phyloP scores from a whole-genome alignment of 2,113 vertebrate genomes.

The Bombycilla garrulus region DNA sequence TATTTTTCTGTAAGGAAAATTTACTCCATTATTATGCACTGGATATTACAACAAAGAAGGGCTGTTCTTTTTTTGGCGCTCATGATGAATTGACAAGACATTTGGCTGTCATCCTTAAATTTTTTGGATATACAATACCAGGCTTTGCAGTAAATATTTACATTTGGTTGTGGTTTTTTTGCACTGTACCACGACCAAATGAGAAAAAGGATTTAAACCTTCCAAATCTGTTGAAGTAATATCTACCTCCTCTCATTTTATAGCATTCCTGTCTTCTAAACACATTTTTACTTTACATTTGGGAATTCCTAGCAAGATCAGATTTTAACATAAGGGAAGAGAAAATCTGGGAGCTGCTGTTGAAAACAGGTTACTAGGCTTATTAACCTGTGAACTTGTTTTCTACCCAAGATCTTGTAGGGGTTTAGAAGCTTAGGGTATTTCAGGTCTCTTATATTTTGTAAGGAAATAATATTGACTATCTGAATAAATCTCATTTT shows the following conservation, averaged over 20 bases:
- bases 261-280: background rate
- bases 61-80: background rate
- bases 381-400: background rate
- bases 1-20: background rate
- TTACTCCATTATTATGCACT: background rate
- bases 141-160: conserved; percentile 21
- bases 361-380: background rate
- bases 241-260: background rate
- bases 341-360: background rate
- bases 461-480: background rate
- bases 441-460: background rate
- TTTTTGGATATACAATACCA: background rate
- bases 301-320: background rate
- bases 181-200: background rate
- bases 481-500: background rate
- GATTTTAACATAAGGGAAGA: background rate
- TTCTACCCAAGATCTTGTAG: background rate
- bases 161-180: background rate
- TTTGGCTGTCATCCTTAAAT: background rate
- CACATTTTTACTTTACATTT: background rate
- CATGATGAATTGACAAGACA: background rate
- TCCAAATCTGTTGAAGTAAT: background rate
- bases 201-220: background rate
- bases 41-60: background rate
- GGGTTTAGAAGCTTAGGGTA: background rate